A percentile compares a stretch with the other conserved stretches of the same genome.
phyloP scores from a whole-genome alignment of 53 echinoderm and acorn worm species.

The Holothuria leucospilota region DNA sequence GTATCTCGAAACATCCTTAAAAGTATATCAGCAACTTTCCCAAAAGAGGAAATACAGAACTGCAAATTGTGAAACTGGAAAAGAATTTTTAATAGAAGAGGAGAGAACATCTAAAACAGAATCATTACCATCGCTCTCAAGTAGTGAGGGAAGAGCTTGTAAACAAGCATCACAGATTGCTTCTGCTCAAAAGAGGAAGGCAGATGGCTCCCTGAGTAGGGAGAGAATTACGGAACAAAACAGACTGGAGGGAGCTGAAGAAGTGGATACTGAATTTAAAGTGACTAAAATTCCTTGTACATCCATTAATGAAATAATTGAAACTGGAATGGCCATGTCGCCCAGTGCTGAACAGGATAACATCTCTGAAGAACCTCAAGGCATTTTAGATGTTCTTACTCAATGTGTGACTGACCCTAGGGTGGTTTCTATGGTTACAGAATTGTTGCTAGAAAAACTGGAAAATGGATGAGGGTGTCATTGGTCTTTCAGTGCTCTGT shows the following conservation, averaged over 20 bases:
- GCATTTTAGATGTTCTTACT: conserved; percentile 8
- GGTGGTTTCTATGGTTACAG: conserved; percentile 32
- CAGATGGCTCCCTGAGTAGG: too few relatives aligned
- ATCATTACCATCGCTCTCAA: too few relatives aligned
- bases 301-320: neutral
- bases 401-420: conserved; percentile 52
- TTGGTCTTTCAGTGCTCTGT: neutral
- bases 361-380: neutral
- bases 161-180: too few relatives aligned
- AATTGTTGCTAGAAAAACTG: conserved; percentile 16
- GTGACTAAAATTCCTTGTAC: neutral
- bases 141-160: too few relatives aligned
- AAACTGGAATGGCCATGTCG: too few relatives aligned
- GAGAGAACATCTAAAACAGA: too few relatives aligned
- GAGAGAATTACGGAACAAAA: neutral
- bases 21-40: neutral
- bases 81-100: too few relatives aligned
- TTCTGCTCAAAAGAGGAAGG: too few relatives aligned
- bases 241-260: neutral
- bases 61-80: too few relatives aligned
- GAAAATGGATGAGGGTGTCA: neutral
- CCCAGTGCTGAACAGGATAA: too few relatives aligned
- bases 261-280: neutral
- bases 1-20: conserved; percentile 17
- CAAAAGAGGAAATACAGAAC: neutral